Percentiles rank a stretch among this genome's conserved stretches.
These are phyloP conservation scores for Drosophila rubida DNA, from an alignment of 2,888 invertebrate genomes.

Conservation along the genomic window DNA sequence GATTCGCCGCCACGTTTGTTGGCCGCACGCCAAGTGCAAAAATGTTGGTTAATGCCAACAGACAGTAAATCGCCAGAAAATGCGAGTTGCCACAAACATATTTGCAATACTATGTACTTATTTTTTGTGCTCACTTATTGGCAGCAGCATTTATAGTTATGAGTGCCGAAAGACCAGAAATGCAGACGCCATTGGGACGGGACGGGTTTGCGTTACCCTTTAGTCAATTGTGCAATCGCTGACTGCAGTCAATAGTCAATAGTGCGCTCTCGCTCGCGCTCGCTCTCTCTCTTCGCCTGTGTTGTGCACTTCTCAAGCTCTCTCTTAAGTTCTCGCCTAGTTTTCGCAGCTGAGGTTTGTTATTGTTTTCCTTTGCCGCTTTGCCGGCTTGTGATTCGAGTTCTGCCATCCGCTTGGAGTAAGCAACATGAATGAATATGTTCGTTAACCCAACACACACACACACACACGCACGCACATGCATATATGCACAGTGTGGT, in stretches of 20 bases:
- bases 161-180: conserved; percentile 20
- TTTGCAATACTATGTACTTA: conserved; percentile 9
- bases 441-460: conserved; percentile 33
- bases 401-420: conserved; percentile 37
- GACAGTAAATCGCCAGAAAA: conserved; percentile 41
- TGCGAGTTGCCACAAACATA: conserved; percentile 54
- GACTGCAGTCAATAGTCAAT: conserved; percentile 54
- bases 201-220: conserved; percentile 24
- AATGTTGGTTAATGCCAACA: conserved; percentile 53
- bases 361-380: conserved; percentile 73
- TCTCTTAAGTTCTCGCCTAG: conserved; percentile 56
- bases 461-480: conserved; percentile 13
- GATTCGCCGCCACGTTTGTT: conserved; percentile 68
- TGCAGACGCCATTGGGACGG: conserved; percentile 46
- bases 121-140: neutral
- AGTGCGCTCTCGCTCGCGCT: conserved; percentile 13
- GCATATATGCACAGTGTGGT: conserved; percentile 21
- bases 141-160: conserved; percentile 6
- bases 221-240: conserved; percentile 63
- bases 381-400: conserved; percentile 61
- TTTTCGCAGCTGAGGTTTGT: conserved; percentile 78
- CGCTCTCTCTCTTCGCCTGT: conserved; percentile 2
- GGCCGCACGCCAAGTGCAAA: conserved; percentile 67
- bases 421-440: conserved; percentile 66
- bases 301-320: neutral